Conservation (phyloP, 1,140 invertebrate species). For the Hestina assimilis region DNA sequence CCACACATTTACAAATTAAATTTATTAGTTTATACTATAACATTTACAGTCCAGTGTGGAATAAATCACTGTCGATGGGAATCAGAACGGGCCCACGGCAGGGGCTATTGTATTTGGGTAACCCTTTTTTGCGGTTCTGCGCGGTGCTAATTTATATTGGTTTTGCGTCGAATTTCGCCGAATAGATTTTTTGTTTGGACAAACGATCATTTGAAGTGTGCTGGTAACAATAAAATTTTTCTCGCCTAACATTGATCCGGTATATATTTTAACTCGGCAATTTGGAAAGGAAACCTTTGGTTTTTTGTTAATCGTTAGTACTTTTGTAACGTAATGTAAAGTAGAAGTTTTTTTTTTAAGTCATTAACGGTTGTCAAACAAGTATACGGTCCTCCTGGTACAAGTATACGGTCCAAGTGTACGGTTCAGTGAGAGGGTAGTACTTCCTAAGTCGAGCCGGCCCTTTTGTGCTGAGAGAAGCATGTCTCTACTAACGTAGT, state of each 20-base stretch:
- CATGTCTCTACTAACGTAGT: too few relatives aligned
- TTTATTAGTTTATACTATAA: too few relatives aligned
- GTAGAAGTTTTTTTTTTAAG: not conserved
- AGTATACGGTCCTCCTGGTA: too few relatives aligned
- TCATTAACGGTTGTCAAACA: too few relatives aligned
- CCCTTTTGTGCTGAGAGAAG: too few relatives aligned
- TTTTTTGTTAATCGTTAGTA: not conserved
- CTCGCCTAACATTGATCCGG: not conserved
- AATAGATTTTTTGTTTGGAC: slow-evolving; percentile 43
- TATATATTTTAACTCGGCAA: not conserved
- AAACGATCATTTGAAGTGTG: slow-evolving; percentile 27
- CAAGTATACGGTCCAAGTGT: too few relatives aligned
- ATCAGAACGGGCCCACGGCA: slow-evolving; percentile 19
- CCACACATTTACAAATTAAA: too few relatives aligned
- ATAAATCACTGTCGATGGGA: slow-evolving; percentile 22
- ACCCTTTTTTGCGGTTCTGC: slow-evolving; percentile 44
- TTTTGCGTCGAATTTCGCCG: slow-evolving; percentile 42
- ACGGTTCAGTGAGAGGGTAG: too few relatives aligned
- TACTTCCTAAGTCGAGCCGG: too few relatives aligned
- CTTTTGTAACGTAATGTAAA: not conserved
- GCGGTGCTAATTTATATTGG: slow-evolving; percentile 55
- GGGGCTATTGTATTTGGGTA: slow-evolving; percentile 43
- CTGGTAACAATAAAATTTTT: slow-evolving; percentile 10
- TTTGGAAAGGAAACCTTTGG: too few relatives aligned
- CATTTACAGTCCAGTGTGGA: slow-evolving; percentile 23